These are phyloP conservation scores for Toxostoma redivivum DNA, from an alignment of 2,113 vertebrate species.

Conservation along the genomic window DNA sequence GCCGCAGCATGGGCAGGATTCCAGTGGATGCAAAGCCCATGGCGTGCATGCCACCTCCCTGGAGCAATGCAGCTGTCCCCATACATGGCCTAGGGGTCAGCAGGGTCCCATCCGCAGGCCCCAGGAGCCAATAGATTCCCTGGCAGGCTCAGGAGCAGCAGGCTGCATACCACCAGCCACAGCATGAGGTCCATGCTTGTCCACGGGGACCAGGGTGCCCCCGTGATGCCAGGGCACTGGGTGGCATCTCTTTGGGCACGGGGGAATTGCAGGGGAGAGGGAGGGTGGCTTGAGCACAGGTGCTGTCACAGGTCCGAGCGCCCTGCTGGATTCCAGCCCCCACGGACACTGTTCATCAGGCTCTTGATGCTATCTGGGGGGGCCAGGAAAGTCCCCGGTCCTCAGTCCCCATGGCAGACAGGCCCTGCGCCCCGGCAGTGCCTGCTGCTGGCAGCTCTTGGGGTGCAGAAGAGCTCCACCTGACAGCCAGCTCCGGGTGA, in stretches of 20 bases:
- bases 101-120: accelerated
- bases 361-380: neutral
- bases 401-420: accelerated
- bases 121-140: neutral
- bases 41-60: accelerated
- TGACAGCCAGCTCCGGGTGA: conserved; percentile 7
- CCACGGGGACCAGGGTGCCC: accelerated
- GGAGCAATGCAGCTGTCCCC: accelerated
- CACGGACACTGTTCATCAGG: neutral
- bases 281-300: neutral
- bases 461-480: neutral
- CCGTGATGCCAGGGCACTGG: accelerated
- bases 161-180: neutral
- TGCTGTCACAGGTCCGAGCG: neutral
- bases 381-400: neutral
- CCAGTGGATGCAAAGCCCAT: neutral
- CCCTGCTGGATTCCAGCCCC: neutral
- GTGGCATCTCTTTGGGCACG: neutral
- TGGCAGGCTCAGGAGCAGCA: neutral
- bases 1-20: accelerated
- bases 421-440: neutral
- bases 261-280: neutral
- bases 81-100: neutral
- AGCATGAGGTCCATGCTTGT: neutral
- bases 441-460: neutral